Evolutionary conservation across 2,113 vertebrate genomes (phyloP), one percentile per base, ranked within the genome.

Genomic region (Cynoglossus semilaevis): DNA sequence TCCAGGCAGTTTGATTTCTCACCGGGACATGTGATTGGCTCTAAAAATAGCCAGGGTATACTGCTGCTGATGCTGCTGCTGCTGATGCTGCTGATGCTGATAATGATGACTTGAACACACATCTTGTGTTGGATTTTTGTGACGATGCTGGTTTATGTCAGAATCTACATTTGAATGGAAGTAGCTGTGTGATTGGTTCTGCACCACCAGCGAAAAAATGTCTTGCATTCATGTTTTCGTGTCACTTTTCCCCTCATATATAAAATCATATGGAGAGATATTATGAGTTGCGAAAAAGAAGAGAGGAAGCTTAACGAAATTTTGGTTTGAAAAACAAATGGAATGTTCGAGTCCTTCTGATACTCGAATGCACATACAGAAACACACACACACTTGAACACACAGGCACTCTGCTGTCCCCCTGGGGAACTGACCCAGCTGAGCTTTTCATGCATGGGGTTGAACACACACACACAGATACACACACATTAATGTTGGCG

Each of bases 381-480:
- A n/a, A 22, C 16, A 46, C 44, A 46, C 45, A 22, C 17, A 22
- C 47, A 49, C 47, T 19, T 12, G 14, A 5, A 22, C 46, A 22
- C 46, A 13, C 46, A 81, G 79, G 70, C 76, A 80, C 74, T 67
- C 66, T 73, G 74, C 65, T 55, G 47, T 73, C 74, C 71, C 80
- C 80, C 79, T 8, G 9, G 66, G 84, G 82, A 75, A 67, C 70
- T 83, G 82, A 85, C 76, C 84, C 80, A 77, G 72, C 76, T 40
- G 37, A 64, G 80, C 76, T 85, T 63, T 77, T 77, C 77, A 63
- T 58, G 76, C 51, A 70, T 29, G 57, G 52, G 68, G 59, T 51
- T 29, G 67, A 75, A 61, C 65, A 14, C 18, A 35, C 51, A 53
- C 56, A 53, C 38, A 63, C 63, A 60, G 59, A 58, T 62, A 12